Evolutionary conservation across 1,140 invertebrate species (phyloP).

Genomic region (Batillaria attramentaria): DNA sequence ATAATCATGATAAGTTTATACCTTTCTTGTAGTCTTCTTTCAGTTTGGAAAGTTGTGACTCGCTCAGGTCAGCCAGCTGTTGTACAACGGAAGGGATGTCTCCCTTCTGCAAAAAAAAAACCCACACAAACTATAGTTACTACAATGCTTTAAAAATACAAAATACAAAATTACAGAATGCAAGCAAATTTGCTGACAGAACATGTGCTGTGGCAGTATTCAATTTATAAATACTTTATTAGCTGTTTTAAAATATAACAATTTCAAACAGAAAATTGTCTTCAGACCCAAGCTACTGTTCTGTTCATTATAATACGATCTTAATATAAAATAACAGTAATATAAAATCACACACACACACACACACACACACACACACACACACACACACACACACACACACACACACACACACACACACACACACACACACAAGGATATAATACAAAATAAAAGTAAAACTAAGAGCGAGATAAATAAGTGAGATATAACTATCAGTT

Average conservation of each 20-base stretch:
- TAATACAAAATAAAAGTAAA: too few relatives aligned
- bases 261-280: too few relatives aligned
- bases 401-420: constrained; percentile 8
- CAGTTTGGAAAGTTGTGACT: constrained; percentile 43
- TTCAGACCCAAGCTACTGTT: background rate
- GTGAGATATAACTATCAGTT: too few relatives aligned
- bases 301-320: background rate
- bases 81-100: constrained; percentile 50
- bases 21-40: constrained; percentile 61
- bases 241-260: too few relatives aligned
- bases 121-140: background rate
- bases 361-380: constrained; percentile 31
- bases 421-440: background rate
- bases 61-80: constrained; percentile 48
- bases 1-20: constrained; percentile 28
- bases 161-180: too few relatives aligned
- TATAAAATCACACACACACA: constrained; percentile 30
- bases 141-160: background rate
- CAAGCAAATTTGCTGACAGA: too few relatives aligned
- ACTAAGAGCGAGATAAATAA: too few relatives aligned
- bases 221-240: too few relatives aligned
- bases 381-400: constrained; percentile 22
- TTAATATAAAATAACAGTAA: background rate
- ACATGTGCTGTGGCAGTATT: too few relatives aligned
- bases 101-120: constrained; percentile 43